phyloP scores from a whole-genome alignment of 2,888 invertebrate species.

The Ischnura elegans region DNA sequence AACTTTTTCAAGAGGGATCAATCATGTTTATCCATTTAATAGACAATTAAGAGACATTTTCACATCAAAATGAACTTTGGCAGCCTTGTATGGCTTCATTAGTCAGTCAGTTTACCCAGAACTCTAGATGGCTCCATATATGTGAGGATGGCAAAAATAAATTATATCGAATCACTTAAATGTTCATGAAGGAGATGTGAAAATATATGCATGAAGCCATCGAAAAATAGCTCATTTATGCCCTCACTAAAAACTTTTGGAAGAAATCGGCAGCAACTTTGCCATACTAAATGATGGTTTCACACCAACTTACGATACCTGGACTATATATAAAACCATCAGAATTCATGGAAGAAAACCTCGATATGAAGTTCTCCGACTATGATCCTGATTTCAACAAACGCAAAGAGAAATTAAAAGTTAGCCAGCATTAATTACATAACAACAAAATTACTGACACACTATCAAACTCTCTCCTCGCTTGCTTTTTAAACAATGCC shows the following conservation, averaged over 20 bases:
- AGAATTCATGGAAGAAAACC: slow-evolving; percentile 15
- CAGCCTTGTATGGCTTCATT: not conserved
- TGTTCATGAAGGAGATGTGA: slow-evolving; percentile 38
- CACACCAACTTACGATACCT: slow-evolving; percentile 21
- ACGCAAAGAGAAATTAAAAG: slow-evolving; percentile 20
- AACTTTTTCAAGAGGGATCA: not conserved
- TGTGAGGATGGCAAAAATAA: not conserved
- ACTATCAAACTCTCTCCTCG: slow-evolving; percentile 10
- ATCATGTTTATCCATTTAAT: not conserved
- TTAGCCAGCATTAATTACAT: slow-evolving; percentile 43
- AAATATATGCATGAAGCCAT: not conserved
- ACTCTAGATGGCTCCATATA: not conserved
- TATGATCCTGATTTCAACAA: slow-evolving; percentile 40
- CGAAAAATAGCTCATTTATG: slow-evolving; percentile 10
- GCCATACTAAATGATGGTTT: slow-evolving; percentile 45
- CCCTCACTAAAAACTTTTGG: not conserved
- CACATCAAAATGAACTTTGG: not conserved
- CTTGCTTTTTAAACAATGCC: slow-evolving; percentile 4
- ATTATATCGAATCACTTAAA: not conserved
- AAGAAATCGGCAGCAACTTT: slow-evolving; percentile 42
- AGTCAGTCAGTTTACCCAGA: slow-evolving; percentile 23
- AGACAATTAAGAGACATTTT: not conserved
- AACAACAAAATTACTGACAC: slow-evolving; percentile 12
- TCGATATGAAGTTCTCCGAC: not conserved
- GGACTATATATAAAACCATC: slow-evolving; percentile 31